Conservation (phyloP, 2,113 vertebrate species). For the Ictidomys tridecemlineatus region DNA sequence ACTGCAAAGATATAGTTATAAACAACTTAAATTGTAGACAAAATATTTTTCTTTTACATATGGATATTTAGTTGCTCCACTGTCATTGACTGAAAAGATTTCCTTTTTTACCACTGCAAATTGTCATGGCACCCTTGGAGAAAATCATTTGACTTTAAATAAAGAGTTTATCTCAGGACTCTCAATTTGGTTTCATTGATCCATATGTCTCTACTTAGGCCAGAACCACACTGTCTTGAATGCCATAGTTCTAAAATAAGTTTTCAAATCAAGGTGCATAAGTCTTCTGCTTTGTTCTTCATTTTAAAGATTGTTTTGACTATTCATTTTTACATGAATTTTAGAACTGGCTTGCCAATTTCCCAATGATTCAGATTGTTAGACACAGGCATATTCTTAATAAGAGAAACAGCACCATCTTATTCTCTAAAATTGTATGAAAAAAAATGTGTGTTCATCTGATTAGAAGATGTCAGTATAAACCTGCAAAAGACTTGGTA, state of each 20-base stretch:
- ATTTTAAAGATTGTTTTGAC: background rate
- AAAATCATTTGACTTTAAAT: background rate
- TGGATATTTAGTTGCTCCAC: background rate
- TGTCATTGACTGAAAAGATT: background rate
- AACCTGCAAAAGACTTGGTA: too few species aligned
- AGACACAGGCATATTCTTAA: too few species aligned
- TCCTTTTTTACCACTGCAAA: background rate
- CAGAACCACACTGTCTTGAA: background rate
- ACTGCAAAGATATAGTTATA: background rate
- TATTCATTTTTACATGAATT: constrained; percentile 8
- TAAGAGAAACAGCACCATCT: too few species aligned
- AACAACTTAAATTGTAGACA: background rate
- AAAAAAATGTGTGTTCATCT: too few species aligned
- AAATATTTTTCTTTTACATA: background rate
- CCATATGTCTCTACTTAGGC: background rate
- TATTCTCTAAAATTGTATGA: too few species aligned
- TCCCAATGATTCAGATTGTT: background rate
- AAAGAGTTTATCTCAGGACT: background rate
- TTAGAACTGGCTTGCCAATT: background rate
- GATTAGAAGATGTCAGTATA: too few species aligned
- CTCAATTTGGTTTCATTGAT: background rate
- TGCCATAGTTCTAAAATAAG: background rate
- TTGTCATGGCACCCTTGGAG: background rate
- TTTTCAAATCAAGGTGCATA: background rate
- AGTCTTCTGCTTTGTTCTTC: background rate